Evolutionary conservation across 2,797 vertebrate genomes (phyloP).

Genomic region (Macropodus opercularis): DNA sequence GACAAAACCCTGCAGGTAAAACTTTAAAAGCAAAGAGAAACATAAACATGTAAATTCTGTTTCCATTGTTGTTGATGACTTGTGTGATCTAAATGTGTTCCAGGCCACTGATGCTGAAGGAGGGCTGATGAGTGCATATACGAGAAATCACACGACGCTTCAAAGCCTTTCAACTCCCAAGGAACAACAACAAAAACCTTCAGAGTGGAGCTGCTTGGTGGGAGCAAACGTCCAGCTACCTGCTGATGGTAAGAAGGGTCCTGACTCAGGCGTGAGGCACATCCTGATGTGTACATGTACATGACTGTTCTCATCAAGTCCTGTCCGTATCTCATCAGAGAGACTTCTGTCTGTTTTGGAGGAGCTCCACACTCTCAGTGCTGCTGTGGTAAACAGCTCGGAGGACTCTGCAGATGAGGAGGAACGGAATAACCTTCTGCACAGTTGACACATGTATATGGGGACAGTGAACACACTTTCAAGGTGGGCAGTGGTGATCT

Average conservation of each 20-base stretch:
- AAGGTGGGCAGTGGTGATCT: conserved; percentile 42
- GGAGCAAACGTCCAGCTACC: conserved; percentile 33
- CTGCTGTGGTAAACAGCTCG: conserved; percentile 82
- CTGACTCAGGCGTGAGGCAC: not conserved
- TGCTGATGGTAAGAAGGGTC: conserved; percentile 54
- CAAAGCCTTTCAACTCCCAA: conserved; percentile 35
- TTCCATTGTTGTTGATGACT: conserved; percentile 4
- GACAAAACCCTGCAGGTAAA: conserved; percentile 82
- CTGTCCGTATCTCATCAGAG: conserved; percentile 70
- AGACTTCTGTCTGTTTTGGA: conserved; percentile 82
- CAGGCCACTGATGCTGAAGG: conserved; percentile 82
- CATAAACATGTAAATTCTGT: conserved; percentile 15
- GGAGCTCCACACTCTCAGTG: conserved; percentile 85
- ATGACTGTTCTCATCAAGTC: conserved; percentile 33
- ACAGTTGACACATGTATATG: conserved; percentile 58
- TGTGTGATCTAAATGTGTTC: conserved; percentile 33
- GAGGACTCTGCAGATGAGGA: conserved; percentile 76
- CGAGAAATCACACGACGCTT: conserved; percentile 69
- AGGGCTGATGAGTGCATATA: conserved; percentile 72
- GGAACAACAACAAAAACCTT: conserved; percentile 41
- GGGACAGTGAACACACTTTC: conserved; percentile 40
- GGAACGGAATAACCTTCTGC: conserved; percentile 40
- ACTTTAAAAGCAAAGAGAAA: conserved; percentile 9
- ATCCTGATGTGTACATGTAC: conserved; percentile 23
- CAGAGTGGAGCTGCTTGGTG: conserved; percentile 13